Percentiles rank a stretch among this genome's conserved stretches.
These are phyloP conservation scores for Stenolophus ochropezus DNA, from an alignment of 2,888 invertebrate species.

Conservation along the genomic window DNA sequence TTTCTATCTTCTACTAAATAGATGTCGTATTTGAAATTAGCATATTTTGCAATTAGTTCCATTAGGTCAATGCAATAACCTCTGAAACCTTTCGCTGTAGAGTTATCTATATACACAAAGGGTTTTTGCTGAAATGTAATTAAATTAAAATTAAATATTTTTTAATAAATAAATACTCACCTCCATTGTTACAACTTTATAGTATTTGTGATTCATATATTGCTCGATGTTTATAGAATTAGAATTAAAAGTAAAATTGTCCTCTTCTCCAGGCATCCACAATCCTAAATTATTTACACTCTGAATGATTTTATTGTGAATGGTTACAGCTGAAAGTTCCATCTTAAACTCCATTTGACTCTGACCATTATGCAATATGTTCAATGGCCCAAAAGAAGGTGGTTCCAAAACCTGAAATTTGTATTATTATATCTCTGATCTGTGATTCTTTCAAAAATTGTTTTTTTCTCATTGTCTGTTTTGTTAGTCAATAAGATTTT, in stretches of 20 bases:
- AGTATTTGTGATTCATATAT: constrained; percentile 83
- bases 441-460: too few species aligned
- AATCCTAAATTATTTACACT: constrained; percentile 80
- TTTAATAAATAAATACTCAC: constrained; percentile 70
- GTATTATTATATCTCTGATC: too few species aligned
- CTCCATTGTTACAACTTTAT: constrained; percentile 85
- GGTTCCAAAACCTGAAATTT: constrained; percentile 16
- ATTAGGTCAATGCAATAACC: constrained; percentile 95
- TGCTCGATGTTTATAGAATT: constrained; percentile 80
- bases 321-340: constrained; percentile 77
- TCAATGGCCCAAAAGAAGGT: constrained; percentile 70
- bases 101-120: constrained; percentile 81
- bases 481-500: too few species aligned
- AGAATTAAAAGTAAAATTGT: constrained; percentile 77
- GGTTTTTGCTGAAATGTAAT: constrained; percentile 79
- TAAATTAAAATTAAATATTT: not conserved
- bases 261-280: constrained; percentile 83
- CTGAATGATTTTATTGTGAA: constrained; percentile 80
- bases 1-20: constrained; percentile 84
- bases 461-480: too few species aligned
- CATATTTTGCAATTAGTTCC: constrained; percentile 84
- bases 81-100: constrained; percentile 78
- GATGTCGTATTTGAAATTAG: constrained; percentile 90
- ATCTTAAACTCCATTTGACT: constrained; percentile 82
- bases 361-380: constrained; percentile 78